Conservation (phyloP, 2,888 invertebrate species). For the Apodemia zela region DNA sequence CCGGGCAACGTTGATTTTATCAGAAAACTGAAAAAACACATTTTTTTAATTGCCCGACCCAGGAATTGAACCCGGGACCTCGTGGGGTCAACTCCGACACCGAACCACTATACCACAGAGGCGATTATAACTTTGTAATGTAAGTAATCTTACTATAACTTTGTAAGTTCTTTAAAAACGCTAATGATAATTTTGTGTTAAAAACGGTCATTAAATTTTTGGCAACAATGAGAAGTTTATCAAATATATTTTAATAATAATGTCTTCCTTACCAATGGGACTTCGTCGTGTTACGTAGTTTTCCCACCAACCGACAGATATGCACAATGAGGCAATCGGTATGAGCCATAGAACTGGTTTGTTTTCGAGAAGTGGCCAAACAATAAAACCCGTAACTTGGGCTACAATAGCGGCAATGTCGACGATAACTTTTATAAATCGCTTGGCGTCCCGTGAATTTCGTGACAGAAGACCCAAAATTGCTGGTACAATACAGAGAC, state of each 20-base stretch:
- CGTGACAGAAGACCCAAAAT: constrained; percentile 88
- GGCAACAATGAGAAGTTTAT: not conserved
- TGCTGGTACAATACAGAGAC: constrained; percentile 95
- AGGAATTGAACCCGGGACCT: too few species aligned
- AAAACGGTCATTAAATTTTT: not conserved
- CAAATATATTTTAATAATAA: constrained; percentile 15
- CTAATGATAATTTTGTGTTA: not conserved
- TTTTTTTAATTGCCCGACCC: too few species aligned
- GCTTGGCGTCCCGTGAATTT: constrained; percentile 89
- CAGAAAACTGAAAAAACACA: too few species aligned
- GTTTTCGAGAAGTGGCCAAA: constrained; percentile 93
- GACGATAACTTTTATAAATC: constrained; percentile 88
- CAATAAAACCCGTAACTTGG: constrained; percentile 94
- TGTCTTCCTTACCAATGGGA: constrained; percentile 83
- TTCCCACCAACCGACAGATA: constrained; percentile 99
- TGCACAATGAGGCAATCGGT: constrained; percentile 90
- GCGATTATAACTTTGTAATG: too few species aligned
- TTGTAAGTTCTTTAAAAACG: not conserved
- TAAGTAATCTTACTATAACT: not conserved
- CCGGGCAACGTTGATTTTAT: too few species aligned
- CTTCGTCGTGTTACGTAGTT: constrained; percentile 95
- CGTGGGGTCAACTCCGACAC: too few species aligned
- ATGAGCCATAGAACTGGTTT: constrained; percentile 91
- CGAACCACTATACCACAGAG: too few species aligned
- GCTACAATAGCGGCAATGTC: constrained; percentile 93